Conservation (phyloP, 2,113 vertebrate species). For the Crypturellus undulatus region DNA sequence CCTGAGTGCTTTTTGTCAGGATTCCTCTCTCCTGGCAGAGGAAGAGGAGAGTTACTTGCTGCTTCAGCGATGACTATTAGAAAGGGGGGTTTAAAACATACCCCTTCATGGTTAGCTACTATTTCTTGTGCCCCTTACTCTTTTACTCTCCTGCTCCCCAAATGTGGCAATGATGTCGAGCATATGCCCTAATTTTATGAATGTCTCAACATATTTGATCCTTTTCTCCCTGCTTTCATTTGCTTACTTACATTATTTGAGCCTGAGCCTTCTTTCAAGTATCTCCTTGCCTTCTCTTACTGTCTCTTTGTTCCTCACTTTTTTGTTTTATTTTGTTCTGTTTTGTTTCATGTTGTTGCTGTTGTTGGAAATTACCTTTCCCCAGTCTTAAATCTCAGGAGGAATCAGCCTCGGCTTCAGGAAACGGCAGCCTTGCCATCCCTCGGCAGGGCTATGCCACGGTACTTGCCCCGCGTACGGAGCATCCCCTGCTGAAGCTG, state of each 20-base stretch:
- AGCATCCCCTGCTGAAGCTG: not conserved
- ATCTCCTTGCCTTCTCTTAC: not conserved
- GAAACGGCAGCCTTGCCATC: fast-evolving
- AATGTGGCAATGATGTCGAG: not conserved
- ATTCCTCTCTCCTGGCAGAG: not conserved
- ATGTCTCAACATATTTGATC: not conserved
- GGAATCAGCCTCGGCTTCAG: not conserved
- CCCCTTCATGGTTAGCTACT: not conserved
- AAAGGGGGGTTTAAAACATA: not conserved
- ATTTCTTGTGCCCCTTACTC: not conserved
- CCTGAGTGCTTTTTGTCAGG: not conserved
- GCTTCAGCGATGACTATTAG: not conserved
- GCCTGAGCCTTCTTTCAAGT: not conserved
- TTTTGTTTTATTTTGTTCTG: not conserved
- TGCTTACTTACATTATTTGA: not conserved
- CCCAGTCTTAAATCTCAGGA: not conserved
- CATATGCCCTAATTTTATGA: not conserved
- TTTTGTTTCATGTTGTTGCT: not conserved
- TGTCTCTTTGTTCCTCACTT: not conserved
- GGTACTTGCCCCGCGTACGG: not conserved
- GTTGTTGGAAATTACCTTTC: not conserved
- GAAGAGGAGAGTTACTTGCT: not conserved
- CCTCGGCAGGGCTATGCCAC: not conserved
- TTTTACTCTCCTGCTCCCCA: not conserved
- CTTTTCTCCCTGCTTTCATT: not conserved